phyloP scores from a whole-genome alignment of 2,797 vertebrate species.

The Mus spretus region DNA sequence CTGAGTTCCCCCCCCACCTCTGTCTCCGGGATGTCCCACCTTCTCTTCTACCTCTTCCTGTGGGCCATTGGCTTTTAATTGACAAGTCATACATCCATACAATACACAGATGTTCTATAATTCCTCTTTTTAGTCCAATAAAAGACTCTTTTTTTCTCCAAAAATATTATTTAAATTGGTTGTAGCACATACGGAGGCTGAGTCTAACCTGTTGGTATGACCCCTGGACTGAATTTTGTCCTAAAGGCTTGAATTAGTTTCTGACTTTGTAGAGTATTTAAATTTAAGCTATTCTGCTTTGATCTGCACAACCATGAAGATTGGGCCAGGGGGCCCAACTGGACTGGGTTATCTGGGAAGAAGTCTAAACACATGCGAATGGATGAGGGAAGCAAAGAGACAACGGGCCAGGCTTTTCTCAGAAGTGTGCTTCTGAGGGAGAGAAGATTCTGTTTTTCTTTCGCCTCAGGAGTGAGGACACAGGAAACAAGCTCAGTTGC shows the following conservation, averaged over 20 bases:
- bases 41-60: not conserved
- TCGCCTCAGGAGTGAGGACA: not conserved
- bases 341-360: not conserved
- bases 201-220: not conserved
- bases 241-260: not conserved
- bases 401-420: not conserved
- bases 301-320: not conserved
- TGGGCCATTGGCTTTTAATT: not conserved
- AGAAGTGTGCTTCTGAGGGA: not conserved
- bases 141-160: not conserved
- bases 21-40: not conserved
- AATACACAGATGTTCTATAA: not conserved
- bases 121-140: not conserved
- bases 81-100: not conserved
- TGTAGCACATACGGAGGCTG: not conserved
- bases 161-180: not conserved
- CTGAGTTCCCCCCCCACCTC: not conserved
- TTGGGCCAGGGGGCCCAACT: not conserved
- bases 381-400: not conserved
- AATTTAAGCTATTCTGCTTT: not conserved
- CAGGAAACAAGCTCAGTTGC: constrained; percentile 18
- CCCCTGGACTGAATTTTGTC: not conserved
- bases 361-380: not conserved
- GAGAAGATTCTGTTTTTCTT: not conserved
- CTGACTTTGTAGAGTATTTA: not conserved